Base-by-base conservation (phyloP, 2,113 vertebrate genomes). In the Talpa occidentalis region DNA sequence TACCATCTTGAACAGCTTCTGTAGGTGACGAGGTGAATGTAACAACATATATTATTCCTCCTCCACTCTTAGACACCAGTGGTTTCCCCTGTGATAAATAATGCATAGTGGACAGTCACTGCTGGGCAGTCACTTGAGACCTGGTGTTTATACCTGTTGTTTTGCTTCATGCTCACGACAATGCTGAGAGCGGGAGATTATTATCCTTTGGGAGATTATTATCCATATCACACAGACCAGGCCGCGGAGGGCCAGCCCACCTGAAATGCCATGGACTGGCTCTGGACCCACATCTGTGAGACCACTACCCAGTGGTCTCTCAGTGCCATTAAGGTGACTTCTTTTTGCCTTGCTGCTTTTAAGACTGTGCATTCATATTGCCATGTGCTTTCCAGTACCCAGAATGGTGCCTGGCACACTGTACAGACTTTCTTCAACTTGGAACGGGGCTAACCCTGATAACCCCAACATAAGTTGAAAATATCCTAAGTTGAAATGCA, bases 311-410 rank as follows among this genome's bases (percentile, higher is more conserved):
- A 2, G 17, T 32, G n/a, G n/a, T 84, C 59, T 35, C n/a, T 12
- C 26, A 1, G 1, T 24, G 6, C 74, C 3, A 0, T 3, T 6
- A 28, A 6, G 16, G 0, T 0, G 1, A 10, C 44, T 70, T 70
- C n/a, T 89, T 15, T 11, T 32, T 7, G 30, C 40, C 1, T 4
- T 21, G 79, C 37, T 6, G 6, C 42, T 77, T 35, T 56, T 2
- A 40, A 49, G 28, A 14, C 4, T 76, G 66, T 67, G 7, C 5
- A 2, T 30, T 35, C 0, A 0, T 59, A 2, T 0, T 5, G 26
- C 35, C 60, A 10, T 10, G 1, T 10, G 40, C 44, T 64, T 59
- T 1, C 32, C 11, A 14, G 49, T 28, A 28, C 62, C 73, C 21
- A 19, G 67, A 8, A 28, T 5, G 3, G 10, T 4, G 12, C 26